Conservation (phyloP, 2,888 invertebrate species). For the Caenorhabditis doughertyi region DNA sequence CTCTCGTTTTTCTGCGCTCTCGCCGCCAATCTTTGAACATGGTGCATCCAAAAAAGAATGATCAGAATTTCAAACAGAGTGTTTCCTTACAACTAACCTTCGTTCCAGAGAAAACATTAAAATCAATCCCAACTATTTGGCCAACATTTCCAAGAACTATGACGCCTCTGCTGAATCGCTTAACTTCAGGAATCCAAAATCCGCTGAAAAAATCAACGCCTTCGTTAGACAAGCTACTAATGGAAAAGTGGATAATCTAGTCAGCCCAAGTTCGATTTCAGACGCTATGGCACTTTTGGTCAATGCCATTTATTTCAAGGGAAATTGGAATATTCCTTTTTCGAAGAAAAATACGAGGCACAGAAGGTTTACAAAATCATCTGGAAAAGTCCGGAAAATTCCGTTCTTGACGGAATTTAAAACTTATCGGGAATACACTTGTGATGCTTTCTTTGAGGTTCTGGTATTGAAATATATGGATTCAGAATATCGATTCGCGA, state of each 20-base stretch:
- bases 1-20: background rate
- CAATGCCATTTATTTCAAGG: conserved; percentile 65
- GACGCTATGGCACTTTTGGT: conserved; percentile 57
- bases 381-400: conserved; percentile 22
- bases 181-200: conserved; percentile 9
- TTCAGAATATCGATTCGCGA: conserved; percentile 60
- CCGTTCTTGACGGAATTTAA: conserved; percentile 38
- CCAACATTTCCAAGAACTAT: conserved; percentile 9
- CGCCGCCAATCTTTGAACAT: too few species aligned
- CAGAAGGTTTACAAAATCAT: conserved; percentile 20
- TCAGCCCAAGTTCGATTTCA: conserved; percentile 84
- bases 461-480: conserved; percentile 66
- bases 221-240: conserved; percentile 92
- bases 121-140: conserved; percentile 17
- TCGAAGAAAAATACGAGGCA: background rate
- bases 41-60: too few species aligned
- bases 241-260: conserved; percentile 89
- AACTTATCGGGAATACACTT: conserved; percentile 26
- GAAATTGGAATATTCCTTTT: conserved; percentile 53
- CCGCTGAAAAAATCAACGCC: conserved; percentile 87
- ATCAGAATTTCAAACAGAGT: too few species aligned
- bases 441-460: conserved; percentile 52
- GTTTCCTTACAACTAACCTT: background rate
- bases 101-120: conserved; percentile 18
- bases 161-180: conserved; percentile 40